Percentiles rank a stretch among this genome's conserved stretches.
phyloP scores from a whole-genome alignment of 2,797 vertebrate genomes.

The Pangasius macronema region DNA sequence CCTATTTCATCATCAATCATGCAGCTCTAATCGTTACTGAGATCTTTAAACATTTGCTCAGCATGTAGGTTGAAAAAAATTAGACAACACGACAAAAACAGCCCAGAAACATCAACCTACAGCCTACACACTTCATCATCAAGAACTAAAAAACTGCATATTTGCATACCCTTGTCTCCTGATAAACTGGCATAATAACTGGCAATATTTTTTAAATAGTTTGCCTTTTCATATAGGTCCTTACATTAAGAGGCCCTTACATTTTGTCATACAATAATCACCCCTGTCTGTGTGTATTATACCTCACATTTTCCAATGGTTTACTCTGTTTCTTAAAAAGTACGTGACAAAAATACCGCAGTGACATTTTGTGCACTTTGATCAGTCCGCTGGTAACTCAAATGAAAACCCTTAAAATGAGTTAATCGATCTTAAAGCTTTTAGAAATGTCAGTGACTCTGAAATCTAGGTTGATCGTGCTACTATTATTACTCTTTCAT shows the following conservation, averaged over 20 bases:
- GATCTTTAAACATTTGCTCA: not conserved
- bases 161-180: not conserved
- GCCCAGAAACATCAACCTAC: not conserved
- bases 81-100: not conserved
- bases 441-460: not conserved
- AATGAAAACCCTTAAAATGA: not conserved
- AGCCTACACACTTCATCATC: not conserved
- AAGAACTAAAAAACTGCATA: not conserved
- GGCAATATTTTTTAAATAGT: not conserved
- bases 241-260: not conserved
- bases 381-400: not conserved
- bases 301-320: not conserved
- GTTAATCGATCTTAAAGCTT: not conserved
- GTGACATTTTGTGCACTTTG: constrained; percentile 7
- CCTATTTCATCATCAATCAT: not conserved
- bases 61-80: not conserved
- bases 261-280: not conserved
- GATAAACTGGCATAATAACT: no score
- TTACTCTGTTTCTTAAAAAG: not conserved
- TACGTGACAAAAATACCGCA: not conserved
- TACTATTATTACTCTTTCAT: not conserved
- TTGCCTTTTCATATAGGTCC: not conserved
- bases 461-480: not conserved
- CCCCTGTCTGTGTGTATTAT: not conserved
- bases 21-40: not conserved